Evolutionary conservation across 2,888 invertebrate genomes (phyloP).

Genomic region (Chrysina gloriosa): DNA sequence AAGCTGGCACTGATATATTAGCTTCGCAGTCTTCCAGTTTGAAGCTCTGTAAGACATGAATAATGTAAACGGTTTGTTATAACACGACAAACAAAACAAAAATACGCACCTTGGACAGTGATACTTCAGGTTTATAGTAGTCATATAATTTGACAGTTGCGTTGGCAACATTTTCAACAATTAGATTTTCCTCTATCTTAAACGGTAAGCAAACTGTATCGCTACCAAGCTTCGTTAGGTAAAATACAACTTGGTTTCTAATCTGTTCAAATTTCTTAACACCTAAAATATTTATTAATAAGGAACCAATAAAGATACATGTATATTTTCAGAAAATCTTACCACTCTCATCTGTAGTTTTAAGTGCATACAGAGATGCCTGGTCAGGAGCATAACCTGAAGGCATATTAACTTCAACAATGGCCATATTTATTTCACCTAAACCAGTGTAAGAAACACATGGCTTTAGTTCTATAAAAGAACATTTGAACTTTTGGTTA

Average conservation of each 20-base stretch:
- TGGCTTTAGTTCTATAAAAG: slow-evolving; percentile 63
- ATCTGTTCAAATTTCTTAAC: slow-evolving; percentile 69
- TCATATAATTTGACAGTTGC: slow-evolving; percentile 72
- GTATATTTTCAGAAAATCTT: background rate
- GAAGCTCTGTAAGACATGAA: background rate
- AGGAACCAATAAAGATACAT: background rate
- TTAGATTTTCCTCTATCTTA: slow-evolving; percentile 64
- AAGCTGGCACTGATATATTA: no score
- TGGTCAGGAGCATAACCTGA: slow-evolving; percentile 74
- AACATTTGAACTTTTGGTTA: slow-evolving; percentile 65
- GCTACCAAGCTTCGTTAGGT: slow-evolving; percentile 67
- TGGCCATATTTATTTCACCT: slow-evolving; percentile 72
- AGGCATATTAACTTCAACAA: slow-evolving; percentile 72
- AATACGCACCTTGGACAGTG: slow-evolving; percentile 64
- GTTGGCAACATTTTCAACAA: slow-evolving; percentile 66
- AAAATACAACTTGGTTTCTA: slow-evolving; percentile 66
- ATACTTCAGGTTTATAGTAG: slow-evolving; percentile 72
- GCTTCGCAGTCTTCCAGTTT: background rate
- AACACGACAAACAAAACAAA: background rate
- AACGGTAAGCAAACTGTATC: slow-evolving; percentile 66
- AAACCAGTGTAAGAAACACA: slow-evolving; percentile 61
- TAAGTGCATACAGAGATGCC: slow-evolving; percentile 65
- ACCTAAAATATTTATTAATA: slow-evolving; percentile 57
- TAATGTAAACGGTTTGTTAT: background rate
- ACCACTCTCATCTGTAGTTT: background rate